Evolutionary conservation across 2,113 vertebrate genomes (phyloP), one percentile per base, ranked within the genome.

Genomic region (Sebastes schlegelii): DNA sequence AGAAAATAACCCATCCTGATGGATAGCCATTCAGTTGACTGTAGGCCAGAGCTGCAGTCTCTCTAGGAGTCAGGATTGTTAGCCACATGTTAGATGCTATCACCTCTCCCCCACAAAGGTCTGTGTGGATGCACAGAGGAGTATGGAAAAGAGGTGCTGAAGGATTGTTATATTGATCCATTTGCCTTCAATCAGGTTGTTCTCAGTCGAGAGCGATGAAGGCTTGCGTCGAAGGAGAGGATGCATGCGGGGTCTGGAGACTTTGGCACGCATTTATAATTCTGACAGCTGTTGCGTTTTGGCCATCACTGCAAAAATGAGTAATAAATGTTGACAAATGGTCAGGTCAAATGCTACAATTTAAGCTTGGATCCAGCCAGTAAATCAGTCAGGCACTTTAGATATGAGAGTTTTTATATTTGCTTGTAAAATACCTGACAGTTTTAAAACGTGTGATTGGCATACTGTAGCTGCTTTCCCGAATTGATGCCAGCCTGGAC

Each of bases 1-100:
- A 83, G 77, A 79, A 80, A 88, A 81, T 65, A 64, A 79, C 40
- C 78, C 26, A 7, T 62, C 14, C 64, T 84, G 82, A 90, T 84
- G 78, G 70, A 84, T 69, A 34, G 55, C 58, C 74, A 43, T 81
- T 65, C n/a, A 78, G 49, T 26, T 79, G 74, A 88, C 77, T 86
- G 74, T 75, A 69, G 86, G 77, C 68, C 82, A 66, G 21, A 51
- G 80, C 62, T 79, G 63, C 48, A 67, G 48, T 23, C 69, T 77
- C 40, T 82, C 60, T 13, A 40, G 45, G 34, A 86, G 63, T 62
- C 9, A 26, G 76, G 26, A 68, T 62, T 81, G 82, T 71, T 86
- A 83, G 88, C 43, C 77, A 71, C 48, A 45, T 64, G 71, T 62
- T 79, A 60, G 67, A 82, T 67, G 73, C 67, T 77, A 83, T 87